These are phyloP conservation scores for Siniperca chuatsi DNA, from an alignment of 2,113 vertebrate species.

Conservation along the genomic window DNA sequence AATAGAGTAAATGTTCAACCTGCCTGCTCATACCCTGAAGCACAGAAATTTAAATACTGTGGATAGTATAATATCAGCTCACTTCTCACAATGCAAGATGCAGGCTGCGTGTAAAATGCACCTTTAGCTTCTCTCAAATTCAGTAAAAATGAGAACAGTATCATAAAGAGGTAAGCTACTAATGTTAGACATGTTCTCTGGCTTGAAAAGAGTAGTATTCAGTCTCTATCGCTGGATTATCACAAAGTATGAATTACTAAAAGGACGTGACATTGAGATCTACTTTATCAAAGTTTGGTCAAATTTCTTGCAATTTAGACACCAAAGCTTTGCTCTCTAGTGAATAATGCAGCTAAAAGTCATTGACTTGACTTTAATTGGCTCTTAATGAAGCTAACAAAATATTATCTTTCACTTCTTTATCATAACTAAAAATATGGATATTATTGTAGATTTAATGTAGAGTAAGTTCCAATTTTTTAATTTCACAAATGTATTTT, in stretches of 20 bases:
- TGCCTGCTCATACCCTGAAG: conserved; percentile 1
- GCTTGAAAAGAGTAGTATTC: background rate
- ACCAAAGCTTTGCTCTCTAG: background rate
- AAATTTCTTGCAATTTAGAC: background rate
- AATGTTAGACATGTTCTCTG: background rate
- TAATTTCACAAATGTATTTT: background rate
- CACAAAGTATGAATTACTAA: background rate
- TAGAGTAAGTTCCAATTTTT: background rate
- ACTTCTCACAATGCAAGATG: conserved; percentile 12
- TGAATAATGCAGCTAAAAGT: background rate
- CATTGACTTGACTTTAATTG: background rate
- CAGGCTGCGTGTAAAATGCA: conserved; percentile 7
- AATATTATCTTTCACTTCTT: background rate
- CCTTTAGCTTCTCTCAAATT: background rate
- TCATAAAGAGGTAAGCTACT: background rate
- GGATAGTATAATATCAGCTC: conserved; percentile 10
- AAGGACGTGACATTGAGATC: background rate
- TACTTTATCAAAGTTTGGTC: background rate
- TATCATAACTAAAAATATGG: background rate
- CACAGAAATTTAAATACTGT: conserved; percentile 15
- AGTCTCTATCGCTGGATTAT: no score
- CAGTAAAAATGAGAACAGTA: background rate
- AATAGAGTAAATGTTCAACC: background rate
- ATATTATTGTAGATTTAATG: background rate
- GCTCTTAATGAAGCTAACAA: background rate